Base-by-base conservation (phyloP, 92 coral and sea anemone genomes). In the Phenganax subtilis region DNA sequence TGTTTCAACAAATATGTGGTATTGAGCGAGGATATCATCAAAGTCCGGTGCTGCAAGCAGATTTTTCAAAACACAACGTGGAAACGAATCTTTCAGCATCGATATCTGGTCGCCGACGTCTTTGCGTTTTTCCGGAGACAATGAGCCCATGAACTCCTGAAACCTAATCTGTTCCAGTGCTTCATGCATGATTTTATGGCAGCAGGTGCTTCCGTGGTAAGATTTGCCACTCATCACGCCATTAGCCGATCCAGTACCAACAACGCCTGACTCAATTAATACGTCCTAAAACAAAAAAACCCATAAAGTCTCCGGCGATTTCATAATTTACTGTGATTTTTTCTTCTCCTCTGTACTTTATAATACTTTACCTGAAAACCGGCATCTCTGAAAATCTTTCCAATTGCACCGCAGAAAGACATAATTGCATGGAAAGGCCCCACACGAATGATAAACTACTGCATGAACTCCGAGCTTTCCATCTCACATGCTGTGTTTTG, bases 401-500 rank as follows among this genome's bases (percentile, higher is more conserved):
- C 65, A 17, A 72, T 75, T 44, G 82, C 86, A 29, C 72, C 25
- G 25, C 65, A 20, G 67, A 54, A 83, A 0, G 82, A 57, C 86
- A 83, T 83, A 0, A 51, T 83, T 8, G 74, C 71, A 31, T 83
- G 86, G 72, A 83, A 83, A 53, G 6, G 75, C 47, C 82, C 86
- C 64, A 83, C 54, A 63, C 82, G 81, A 31, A 83, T 69, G 14
- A 75, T 51, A 74, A 84, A 61, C 37, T 59, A n/a, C 30, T 84
- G 31, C 51, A 59, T 37, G 44, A 76, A 84, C 12, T 84, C 76
- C 15, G 78, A n/a, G 58, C 8, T 64, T 64, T 63, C 87, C 87
- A 84, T 68, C 87, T 76, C 12, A 84, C 61, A 28, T 75, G 83
- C 70, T 84, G 87, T 8, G 74, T 84, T 75, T 83, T 83, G 20